Evolutionary conservation across 2,113 vertebrate species (phyloP).

Genomic region (Solea senegalensis): DNA sequence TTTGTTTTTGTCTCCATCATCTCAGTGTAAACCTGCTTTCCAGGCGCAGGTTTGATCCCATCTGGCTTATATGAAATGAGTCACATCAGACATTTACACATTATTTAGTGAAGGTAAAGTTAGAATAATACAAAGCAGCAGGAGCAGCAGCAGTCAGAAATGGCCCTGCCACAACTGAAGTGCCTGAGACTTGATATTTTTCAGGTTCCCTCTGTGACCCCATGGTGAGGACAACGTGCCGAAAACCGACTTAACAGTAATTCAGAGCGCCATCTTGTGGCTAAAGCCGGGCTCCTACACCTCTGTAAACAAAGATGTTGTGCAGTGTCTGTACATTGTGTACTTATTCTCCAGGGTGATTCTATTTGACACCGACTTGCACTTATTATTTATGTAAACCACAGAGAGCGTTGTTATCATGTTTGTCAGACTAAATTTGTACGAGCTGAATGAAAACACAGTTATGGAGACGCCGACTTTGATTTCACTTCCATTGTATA

Average conservation of each 20-base stretch:
- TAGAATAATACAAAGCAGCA: constrained; percentile 15
- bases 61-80: constrained; percentile 50
- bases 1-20: constrained; percentile 48
- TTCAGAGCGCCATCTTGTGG: constrained; percentile 54
- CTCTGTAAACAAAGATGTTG: background rate
- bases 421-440: no score
- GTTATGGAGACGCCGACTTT: no score
- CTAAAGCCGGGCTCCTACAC: background rate
- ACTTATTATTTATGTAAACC: no score
- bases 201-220: constrained; percentile 2
- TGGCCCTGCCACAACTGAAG: background rate
- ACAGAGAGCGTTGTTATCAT: no score
- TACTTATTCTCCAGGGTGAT: background rate
- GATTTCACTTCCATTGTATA: no score
- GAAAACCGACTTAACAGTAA: background rate
- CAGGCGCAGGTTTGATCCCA: constrained; percentile 58
- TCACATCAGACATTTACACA: constrained; percentile 54
- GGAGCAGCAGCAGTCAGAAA: background rate
- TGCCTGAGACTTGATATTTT: background rate
- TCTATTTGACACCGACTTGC: background rate
- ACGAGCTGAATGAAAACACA: no score
- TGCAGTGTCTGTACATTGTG: background rate
- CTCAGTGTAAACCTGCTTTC: constrained; percentile 58
- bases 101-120: constrained; percentile 42
- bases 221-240: background rate